phyloP scores from a whole-genome alignment of 1,140 invertebrate species.

The Acyrthosiphon pisum region DNA sequence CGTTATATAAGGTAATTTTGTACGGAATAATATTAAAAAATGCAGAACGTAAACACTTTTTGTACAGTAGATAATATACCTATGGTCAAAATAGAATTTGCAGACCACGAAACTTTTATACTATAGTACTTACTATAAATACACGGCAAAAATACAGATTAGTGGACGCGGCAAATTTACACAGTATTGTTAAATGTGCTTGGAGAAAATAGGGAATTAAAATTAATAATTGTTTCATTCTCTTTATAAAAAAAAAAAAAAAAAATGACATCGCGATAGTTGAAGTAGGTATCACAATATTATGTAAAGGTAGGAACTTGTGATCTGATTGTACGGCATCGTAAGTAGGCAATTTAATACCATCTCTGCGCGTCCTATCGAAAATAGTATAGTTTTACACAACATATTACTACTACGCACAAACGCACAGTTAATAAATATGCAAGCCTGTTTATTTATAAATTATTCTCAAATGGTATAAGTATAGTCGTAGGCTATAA shows the following conservation, averaged over 20 bases:
- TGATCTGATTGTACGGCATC: slow-evolving; percentile 13
- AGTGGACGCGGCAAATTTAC: neutral
- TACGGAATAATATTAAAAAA: neutral
- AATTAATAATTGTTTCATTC: neutral
- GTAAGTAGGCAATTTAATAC: slow-evolving; percentile 45
- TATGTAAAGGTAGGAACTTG: neutral
- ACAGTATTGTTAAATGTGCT: neutral
- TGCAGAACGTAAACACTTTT: neutral
- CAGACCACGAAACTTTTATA: neutral
- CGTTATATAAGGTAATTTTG: neutral
- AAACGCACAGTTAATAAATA: neutral
- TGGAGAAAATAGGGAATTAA: neutral
- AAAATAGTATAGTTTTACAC: neutral
- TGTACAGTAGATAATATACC: neutral
- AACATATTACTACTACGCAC: neutral
- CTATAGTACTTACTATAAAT: no score
- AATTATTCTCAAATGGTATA: no score
- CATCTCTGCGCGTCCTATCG: slow-evolving; percentile 10
- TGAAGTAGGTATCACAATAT: neutral
- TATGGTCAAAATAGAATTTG: neutral
- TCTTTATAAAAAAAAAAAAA: neutral
- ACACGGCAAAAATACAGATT: neutral
- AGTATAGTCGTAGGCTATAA: no score
- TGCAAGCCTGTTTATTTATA: neutral
- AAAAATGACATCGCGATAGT: no score